Base-by-base conservation (phyloP, 2,888 invertebrate species). In the Conus canariensis region DNA sequence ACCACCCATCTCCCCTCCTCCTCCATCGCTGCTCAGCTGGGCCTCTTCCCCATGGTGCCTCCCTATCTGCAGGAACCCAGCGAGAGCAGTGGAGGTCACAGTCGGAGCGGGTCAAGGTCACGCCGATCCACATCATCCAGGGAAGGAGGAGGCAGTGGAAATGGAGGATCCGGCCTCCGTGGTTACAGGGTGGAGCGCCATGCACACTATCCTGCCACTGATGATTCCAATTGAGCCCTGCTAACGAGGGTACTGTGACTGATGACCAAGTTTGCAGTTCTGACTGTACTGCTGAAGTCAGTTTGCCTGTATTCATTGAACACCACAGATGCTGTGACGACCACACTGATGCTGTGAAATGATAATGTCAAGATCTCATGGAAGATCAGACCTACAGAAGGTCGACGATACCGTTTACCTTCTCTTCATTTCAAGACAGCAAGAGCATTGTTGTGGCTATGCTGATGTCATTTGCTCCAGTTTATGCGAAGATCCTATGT, bases 91-190 rank as follows among this genome's bases (percentile, higher is more conserved):
- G 45, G 82, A 4, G 25, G 88, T 58, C 59, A 67, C n/a, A 67
- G 67, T 12, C 25, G 88, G 14, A 83, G 67, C n/a, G 80, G 83
- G 80, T 88, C 88, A 30, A 88, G 88, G 88, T 83, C 88, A 30
- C 56, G 83, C n/a, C 64, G 88, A 56, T 82, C 83, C 2, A 16
- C 30, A 3, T 56, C 88, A 4, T 25, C 85, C 9, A 85, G 85
- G 25, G 85, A 85, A 60, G 85, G 85, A 16, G 85, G 85, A 45
- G 45, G 45, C 14, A 59, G 60, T n/a, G 67, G 67, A 30, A 59
- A 67, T 25, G 67, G 86, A 19, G 86, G 86, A 8, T 86, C 86
- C 0, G 86, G 86, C 30, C 67, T 25, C 30, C 64, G 86, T 30
- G 86, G 86, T 16, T 86, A 86, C 86, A 87, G 87, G 14, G 87